Base-by-base conservation (phyloP, 2,113 vertebrate genomes). In the Oceanites oceanicus region DNA sequence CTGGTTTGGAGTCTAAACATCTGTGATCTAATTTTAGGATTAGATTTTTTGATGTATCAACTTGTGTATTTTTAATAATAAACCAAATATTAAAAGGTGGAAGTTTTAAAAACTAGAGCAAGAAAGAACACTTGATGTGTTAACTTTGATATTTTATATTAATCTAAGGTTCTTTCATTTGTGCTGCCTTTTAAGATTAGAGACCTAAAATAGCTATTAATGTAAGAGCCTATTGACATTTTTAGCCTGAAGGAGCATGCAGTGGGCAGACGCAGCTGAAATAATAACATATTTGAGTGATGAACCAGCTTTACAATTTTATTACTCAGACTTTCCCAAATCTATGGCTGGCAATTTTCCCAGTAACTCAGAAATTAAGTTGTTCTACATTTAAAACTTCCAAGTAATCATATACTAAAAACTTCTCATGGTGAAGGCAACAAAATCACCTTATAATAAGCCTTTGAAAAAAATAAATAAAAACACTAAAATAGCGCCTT, bases 261-360 rank as follows among this genome's bases (percentile, higher is more conserved):
- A 88, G 66, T 76, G 70, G 84, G 92, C 84, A 95, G 94, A 79
- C n/a, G 7, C 40, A 94, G 84, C 38, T 94, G 66, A 73, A 97
- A 74, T 93, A 94, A 90, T 70, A 92, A 88, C 86, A 81, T 81
- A 88, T 90, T 67, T 91, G 20, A 92, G 38, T 5, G 25, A 87
- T 89, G 72, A 95, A 93, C 32, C 76, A 90, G 65, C 61, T 89
- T 92, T 76, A 88, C 10, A 2, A 68, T 92, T 92, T 94, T 85
- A 81, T 96, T 94, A 95, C 70, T 84, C 95, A 94, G 94, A 91
- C 86, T 87, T 90, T 77, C 66, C 92, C 52, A 91, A 83, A 92
- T 73, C 75, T 79, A 73, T 23, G 47, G 30, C 76, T 96, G 90
- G 88, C 65, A 4, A 36, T 79, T 85, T 82, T 81, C 73, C 88